Conservation (phyloP, 1,140 invertebrate species). For the Anoplophora glabripennis region DNA sequence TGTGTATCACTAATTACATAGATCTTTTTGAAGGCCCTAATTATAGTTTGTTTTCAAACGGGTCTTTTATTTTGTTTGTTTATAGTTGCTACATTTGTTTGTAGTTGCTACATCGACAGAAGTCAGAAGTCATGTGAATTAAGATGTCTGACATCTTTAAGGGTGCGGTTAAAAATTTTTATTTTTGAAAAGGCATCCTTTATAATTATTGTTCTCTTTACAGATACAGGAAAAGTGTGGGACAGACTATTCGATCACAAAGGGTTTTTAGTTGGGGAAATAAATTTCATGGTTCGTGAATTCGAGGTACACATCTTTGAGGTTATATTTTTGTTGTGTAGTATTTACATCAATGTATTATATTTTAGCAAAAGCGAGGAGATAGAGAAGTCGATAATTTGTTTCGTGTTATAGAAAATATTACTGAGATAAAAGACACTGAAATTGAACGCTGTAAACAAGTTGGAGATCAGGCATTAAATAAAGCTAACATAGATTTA, state of each 20-base stretch:
- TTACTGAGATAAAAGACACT: slow-evolving; percentile 72
- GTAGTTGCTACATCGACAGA: background rate
- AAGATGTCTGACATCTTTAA: slow-evolving; percentile 30
- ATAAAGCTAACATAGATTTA: slow-evolving; percentile 63
- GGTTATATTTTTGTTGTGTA: slow-evolving; percentile 8
- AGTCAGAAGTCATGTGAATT: background rate
- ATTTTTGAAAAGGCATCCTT: slow-evolving; percentile 9
- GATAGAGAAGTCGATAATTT: slow-evolving; percentile 77
- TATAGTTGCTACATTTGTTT: too few species aligned
- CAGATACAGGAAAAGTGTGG: slow-evolving; percentile 80
- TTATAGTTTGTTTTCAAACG: too few species aligned
- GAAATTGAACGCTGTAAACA: slow-evolving; percentile 63
- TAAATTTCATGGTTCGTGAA: slow-evolving; percentile 75
- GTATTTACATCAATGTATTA: slow-evolving; percentile 6
- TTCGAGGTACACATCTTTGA: slow-evolving; percentile 66
- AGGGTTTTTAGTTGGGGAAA: slow-evolving; percentile 79
- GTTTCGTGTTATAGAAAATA: slow-evolving; percentile 72
- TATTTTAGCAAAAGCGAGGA: slow-evolving; percentile 65
- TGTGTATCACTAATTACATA: too few species aligned
- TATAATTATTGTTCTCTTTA: slow-evolving; percentile 26
- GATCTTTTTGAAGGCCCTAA: too few species aligned
- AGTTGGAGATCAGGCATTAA: slow-evolving; percentile 59
- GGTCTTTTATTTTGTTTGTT: too few species aligned
- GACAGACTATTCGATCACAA: slow-evolving; percentile 79
- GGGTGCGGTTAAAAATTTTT: slow-evolving; percentile 23